Percentiles rank a stretch among this genome's conserved stretches.
These are phyloP conservation scores for Corapipo altera DNA, from an alignment of 2,113 vertebrate genomes.

Conservation along the genomic window DNA sequence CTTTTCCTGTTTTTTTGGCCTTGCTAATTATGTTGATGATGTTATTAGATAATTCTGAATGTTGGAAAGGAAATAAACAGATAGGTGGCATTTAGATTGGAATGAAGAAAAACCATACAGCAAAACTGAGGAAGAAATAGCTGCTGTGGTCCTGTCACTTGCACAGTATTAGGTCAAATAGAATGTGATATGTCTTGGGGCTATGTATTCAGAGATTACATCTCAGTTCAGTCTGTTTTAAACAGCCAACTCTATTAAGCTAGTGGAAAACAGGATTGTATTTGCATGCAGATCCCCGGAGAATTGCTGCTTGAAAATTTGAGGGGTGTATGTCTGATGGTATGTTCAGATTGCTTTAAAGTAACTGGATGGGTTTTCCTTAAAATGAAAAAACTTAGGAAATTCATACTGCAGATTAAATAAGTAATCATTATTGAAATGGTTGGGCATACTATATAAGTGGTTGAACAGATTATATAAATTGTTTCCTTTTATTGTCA, in stretches of 20 bases:
- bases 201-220: constrained; percentile 38
- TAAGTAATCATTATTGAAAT: not conserved
- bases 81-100: not conserved
- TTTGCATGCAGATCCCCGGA: constrained; percentile 16
- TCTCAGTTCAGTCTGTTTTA: constrained; percentile 33
- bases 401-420: not conserved
- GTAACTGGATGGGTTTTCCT: not conserved
- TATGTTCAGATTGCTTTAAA: not conserved
- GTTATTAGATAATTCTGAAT: not conserved
- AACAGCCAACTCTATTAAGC: constrained; percentile 6
- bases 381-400: not conserved
- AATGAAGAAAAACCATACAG: not conserved
- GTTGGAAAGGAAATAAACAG: not conserved
- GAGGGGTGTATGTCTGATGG: not conserved
- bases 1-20: not conserved
- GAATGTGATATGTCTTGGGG: constrained; percentile 37
- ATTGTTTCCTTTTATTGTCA: not conserved
- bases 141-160: constrained; percentile 11
- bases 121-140: not conserved
- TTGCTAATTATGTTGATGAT: not conserved
- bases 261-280: constrained; percentile 24
- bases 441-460: not conserved
- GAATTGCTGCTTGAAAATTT: not conserved
- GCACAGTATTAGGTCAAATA: constrained; percentile 27
- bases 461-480: not conserved